Evolutionary conservation across 1,140 invertebrate genomes (phyloP).

Genomic region (Microplitis demolitor): DNA sequence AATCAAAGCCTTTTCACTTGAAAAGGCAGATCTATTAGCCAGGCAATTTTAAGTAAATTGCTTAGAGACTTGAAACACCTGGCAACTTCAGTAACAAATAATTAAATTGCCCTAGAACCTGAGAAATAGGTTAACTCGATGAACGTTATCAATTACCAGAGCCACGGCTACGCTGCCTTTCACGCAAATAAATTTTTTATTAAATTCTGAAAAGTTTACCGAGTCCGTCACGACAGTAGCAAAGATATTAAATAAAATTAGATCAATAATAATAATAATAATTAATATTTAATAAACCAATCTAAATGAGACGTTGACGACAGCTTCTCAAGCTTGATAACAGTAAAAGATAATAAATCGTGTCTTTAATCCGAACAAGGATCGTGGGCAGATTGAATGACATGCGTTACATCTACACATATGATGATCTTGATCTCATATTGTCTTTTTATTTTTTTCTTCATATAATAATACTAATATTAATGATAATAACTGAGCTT

Average conservation of each 20-base stretch:
- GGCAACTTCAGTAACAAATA: neutral
- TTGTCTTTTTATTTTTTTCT: neutral
- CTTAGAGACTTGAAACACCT: neutral
- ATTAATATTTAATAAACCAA: neutral
- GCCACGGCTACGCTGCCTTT: neutral
- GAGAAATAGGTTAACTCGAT: neutral
- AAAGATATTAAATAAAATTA: neutral
- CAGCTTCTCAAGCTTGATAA: conserved; percentile 4
- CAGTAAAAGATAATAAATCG: neutral
- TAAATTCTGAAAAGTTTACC: neutral
- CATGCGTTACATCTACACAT: neutral
- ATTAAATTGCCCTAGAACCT: neutral
- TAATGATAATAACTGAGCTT: neutral
- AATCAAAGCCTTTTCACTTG: neutral
- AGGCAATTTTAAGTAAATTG: neutral
- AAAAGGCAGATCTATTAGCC: too few species aligned
- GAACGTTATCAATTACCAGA: neutral
- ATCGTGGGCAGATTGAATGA: conserved; percentile 19
- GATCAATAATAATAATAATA: neutral
- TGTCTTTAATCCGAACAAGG: neutral
- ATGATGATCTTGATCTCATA: neutral
- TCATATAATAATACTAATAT: neutral
- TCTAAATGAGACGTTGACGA: conserved; percentile 16
- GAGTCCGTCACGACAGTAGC: neutral
- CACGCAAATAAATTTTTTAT: neutral